Base-by-base conservation (phyloP, 2,888 invertebrate species). In the Cepaea hortensis region DNA sequence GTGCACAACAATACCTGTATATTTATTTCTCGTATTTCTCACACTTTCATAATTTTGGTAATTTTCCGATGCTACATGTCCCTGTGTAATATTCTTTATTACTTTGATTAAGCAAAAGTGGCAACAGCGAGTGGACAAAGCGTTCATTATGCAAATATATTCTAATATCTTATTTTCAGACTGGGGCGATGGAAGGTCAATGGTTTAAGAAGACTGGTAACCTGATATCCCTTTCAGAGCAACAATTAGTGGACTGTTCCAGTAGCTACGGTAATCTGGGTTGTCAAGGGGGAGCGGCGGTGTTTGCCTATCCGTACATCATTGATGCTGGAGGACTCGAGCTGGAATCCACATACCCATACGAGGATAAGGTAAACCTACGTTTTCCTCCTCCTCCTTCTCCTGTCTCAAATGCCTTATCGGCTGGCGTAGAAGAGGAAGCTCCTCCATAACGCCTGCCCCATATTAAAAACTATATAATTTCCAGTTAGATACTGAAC, bases 141-240 rank as follows among this genome's bases (percentile, higher is more conserved):
- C 35, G 35, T 35, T 35, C 35, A 35, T 35, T 35, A 35, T 35
- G 35, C 35, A 35, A 35, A 35, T 35, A 55, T 55, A 55, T 55
- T 55, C 11, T 55, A 35, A 35, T 55, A 9, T 55, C 11, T 55
- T 11, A 55, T 11, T 87, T 89, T 15, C 88, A 97, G 96, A 98
- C 98, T 84, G 98, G 94, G 15, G 90, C 95, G 7, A 89, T 95
- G 80, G 95, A 95, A 90, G 94, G 94, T 18, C 94, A 94, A 88
- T 93, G 93, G 86, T 93, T 91, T 89, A 89, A 90, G 48, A 92
- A 96, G 87, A 97, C 96, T 0, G 96, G 96, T 0, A 95, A 95
- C 86, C 95, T 97, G 91, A 94, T 96, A 13, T 93, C 94, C 72
- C 91, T 94, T 70, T 93, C 93, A 84, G 95, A 95, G 88, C 95